Conservation (phyloP, 2,797 vertebrate species). For the Eutrigla gurnardus region DNA sequence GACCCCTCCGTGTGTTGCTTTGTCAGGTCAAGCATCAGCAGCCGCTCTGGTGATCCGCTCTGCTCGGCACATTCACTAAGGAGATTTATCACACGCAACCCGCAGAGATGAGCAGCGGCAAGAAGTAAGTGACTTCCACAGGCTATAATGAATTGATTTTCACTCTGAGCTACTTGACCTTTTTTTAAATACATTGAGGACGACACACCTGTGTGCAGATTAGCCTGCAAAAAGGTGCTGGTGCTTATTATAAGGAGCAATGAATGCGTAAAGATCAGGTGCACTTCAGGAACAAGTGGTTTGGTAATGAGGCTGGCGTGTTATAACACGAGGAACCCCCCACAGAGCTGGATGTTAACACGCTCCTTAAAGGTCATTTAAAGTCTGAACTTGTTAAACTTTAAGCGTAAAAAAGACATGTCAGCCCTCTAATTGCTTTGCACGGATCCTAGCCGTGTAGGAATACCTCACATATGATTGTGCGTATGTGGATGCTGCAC, state of each 20-base stretch:
- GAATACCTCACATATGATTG: not conserved
- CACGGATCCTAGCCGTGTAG: not conserved
- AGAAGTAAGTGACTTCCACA: slow-evolving; percentile 77
- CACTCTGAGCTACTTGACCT: not conserved
- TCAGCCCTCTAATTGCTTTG: slow-evolving; percentile 19
- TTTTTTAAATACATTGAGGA: not conserved
- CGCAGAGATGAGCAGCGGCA: slow-evolving; percentile 75
- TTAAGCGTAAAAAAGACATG: not conserved
- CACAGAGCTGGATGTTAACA: not conserved
- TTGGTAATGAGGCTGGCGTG: not conserved
- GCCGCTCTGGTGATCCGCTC: slow-evolving; percentile 55
- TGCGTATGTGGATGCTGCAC: not conserved
- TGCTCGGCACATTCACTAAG: slow-evolving; percentile 43
- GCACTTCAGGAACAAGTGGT: slow-evolving; percentile 16
- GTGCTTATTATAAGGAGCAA: not conserved
- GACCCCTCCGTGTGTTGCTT: slow-evolving; percentile 28
- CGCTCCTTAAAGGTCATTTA: not conserved
- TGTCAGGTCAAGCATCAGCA: slow-evolving; percentile 63
- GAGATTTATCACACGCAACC: slow-evolving; percentile 46
- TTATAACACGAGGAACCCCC: not conserved
- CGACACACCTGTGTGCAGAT: fast-evolving
- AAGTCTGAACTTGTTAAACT: slow-evolving; percentile 20
- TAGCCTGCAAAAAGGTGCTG: not conserved
- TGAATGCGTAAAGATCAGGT: not conserved
- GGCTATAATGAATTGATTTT: slow-evolving; percentile 3